Conservation (phyloP, 2,113 vertebrate genomes). For the Pelvicachromis taeniatus region DNA sequence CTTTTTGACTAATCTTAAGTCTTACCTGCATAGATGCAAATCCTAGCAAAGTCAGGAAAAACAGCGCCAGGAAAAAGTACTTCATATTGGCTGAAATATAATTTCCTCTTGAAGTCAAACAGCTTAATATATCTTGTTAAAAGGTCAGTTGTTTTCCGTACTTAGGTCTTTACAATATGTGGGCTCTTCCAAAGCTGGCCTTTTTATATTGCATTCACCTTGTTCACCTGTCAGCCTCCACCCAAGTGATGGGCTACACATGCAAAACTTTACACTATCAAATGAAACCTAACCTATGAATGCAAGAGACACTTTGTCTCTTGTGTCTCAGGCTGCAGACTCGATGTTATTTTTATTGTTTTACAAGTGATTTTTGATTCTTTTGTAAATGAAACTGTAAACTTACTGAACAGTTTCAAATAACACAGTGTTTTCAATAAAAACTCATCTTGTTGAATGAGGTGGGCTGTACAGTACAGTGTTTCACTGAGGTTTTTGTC, state of each 20-base stretch:
- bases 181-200: background rate
- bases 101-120: background rate
- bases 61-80: background rate
- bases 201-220: slow-evolving; percentile 12
- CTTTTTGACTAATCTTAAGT: background rate
- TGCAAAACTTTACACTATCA: slow-evolving; percentile 29
- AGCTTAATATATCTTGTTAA: background rate
- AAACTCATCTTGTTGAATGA: background rate
- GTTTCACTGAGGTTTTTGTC: background rate
- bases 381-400: background rate
- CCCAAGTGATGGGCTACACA: slow-evolving; percentile 1
- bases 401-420: background rate
- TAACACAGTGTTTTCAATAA: accelerated
- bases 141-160: background rate
- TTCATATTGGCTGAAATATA: slow-evolving; percentile 19
- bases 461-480: background rate
- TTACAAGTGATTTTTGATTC: no score
- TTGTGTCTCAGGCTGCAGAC: background rate
- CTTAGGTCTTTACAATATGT: background rate
- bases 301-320: background rate
- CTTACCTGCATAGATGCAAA: slow-evolving; percentile 2
- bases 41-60: slow-evolving; percentile 16
- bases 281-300: background rate
- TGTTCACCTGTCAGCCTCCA: slow-evolving; percentile 24
- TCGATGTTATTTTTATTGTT: background rate